These are phyloP conservation scores for Eretmochelys imbricata DNA, from an alignment of 2,113 vertebrate species.

Conservation along the genomic window DNA sequence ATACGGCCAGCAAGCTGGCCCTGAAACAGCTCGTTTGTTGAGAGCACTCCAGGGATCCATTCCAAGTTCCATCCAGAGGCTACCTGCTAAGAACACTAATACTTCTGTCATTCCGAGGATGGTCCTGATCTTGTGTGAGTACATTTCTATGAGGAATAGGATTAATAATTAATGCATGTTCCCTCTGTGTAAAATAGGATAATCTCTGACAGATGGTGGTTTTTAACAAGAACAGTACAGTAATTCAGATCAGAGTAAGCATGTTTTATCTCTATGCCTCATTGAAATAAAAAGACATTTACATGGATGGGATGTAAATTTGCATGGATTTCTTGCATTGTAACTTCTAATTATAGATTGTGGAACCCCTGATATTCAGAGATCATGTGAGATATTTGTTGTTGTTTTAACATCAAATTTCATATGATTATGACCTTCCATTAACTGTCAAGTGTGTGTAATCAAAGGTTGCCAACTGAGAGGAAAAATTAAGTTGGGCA, in stretches of 20 bases:
- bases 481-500: not conserved
- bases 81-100: slow-evolving; percentile 46
- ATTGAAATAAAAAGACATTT: slow-evolving; percentile 40
- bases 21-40: slow-evolving; percentile 33
- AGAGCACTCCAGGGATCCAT: slow-evolving; percentile 35
- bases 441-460: not conserved
- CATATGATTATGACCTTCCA: not conserved
- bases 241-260: slow-evolving; percentile 71
- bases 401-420: not conserved
- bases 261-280: slow-evolving; percentile 55
- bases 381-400: not conserved
- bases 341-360: not conserved
- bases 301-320: slow-evolving; percentile 13
- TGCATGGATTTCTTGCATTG: not conserved
- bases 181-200: slow-evolving; percentile 74
- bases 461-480: not conserved
- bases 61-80: slow-evolving; percentile 3
- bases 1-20: not conserved
- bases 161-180: slow-evolving; percentile 76
- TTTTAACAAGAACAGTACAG: slow-evolving; percentile 74
- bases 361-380: not conserved
- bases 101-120: slow-evolving; percentile 14
- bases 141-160: slow-evolving; percentile 58
- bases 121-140: slow-evolving; percentile 51
- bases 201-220: slow-evolving; percentile 78